Evolutionary conservation across 2,888 invertebrate genomes (phyloP).

Genomic region (Drosophila engyochracea): DNA sequence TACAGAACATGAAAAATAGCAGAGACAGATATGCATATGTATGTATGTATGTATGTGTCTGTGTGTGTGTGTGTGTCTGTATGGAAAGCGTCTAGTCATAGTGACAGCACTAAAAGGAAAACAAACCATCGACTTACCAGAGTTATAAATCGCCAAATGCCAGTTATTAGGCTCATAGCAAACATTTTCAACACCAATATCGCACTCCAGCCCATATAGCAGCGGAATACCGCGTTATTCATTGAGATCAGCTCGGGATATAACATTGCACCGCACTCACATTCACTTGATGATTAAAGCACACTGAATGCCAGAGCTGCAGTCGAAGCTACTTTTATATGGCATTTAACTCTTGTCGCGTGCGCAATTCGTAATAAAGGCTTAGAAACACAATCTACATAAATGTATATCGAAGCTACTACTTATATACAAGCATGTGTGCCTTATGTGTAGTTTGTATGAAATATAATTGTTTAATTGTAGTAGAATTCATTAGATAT

Average conservation of each 20-base stretch:
- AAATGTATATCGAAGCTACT: no score
- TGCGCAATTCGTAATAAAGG: neutral
- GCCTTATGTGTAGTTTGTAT: neutral
- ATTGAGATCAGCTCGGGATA: constrained; percentile 58
- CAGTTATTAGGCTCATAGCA: constrained; percentile 84
- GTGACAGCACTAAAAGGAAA: constrained; percentile 40
- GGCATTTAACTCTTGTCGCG: neutral
- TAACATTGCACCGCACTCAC: constrained; percentile 39
- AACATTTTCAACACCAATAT: constrained; percentile 85
- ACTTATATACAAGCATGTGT: neutral
- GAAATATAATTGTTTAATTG: neutral
- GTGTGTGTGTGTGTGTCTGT: neutral
- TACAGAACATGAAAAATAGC: neutral
- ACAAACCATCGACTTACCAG: constrained; percentile 68
- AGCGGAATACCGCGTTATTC: constrained; percentile 78
- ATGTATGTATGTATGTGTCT: neutral
- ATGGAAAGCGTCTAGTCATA: constrained; percentile 43
- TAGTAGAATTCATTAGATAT: neutral
- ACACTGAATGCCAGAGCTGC: neutral
- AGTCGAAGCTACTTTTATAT: neutral
- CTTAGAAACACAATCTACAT: constrained; percentile 2
- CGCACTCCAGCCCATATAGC: constrained; percentile 83
- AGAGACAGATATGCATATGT: neutral
- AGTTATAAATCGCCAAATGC: constrained; percentile 83
- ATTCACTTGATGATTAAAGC: constrained; percentile 20